Evolutionary conservation across 2,113 vertebrate genomes (phyloP).

Genomic region (Epinephelus cyanopodus): DNA sequence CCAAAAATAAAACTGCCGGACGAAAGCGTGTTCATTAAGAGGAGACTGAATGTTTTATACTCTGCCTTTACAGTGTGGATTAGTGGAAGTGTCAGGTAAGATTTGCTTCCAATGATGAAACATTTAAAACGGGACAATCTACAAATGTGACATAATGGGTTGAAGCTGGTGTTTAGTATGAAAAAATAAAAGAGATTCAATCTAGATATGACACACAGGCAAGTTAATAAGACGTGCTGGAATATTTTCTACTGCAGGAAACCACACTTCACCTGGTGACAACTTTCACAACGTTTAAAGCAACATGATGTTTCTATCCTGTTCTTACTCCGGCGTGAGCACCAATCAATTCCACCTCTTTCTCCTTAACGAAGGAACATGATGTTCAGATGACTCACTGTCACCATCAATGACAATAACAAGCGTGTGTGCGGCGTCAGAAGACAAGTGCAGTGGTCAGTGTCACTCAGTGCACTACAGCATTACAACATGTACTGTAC

Average conservation of each 20-base stretch:
- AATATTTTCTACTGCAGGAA: constrained; percentile 9
- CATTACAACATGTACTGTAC: neutral
- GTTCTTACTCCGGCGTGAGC: constrained; percentile 31
- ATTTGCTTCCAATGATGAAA: constrained; percentile 31
- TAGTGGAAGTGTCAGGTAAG: constrained; percentile 18
- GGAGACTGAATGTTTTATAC: constrained; percentile 42
- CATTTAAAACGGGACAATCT: neutral
- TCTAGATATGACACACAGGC: constrained; percentile 9
- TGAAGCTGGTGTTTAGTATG: constrained; percentile 5
- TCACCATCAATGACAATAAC: constrained; percentile 38
- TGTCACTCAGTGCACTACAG: neutral
- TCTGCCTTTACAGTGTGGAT: constrained; percentile 32
- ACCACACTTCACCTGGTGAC: constrained; percentile 16
- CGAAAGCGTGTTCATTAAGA: constrained; percentile 64
- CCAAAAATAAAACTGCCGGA: constrained; percentile 65
- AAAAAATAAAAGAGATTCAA: constrained; percentile 17
- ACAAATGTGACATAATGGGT: neutral
- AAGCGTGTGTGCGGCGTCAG: constrained; percentile 7
- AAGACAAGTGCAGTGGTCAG: neutral
- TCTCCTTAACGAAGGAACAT: constrained; percentile 46
- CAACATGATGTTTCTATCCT: constrained; percentile 51
- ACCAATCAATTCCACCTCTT: constrained; percentile 43
- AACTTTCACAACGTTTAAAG: constrained; percentile 35
- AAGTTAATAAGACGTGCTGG: constrained; percentile 10
- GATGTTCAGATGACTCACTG: constrained; percentile 40